Evolutionary conservation across 2,888 invertebrate genomes (phyloP).

Genomic region (Ariolimax columbianus): DNA sequence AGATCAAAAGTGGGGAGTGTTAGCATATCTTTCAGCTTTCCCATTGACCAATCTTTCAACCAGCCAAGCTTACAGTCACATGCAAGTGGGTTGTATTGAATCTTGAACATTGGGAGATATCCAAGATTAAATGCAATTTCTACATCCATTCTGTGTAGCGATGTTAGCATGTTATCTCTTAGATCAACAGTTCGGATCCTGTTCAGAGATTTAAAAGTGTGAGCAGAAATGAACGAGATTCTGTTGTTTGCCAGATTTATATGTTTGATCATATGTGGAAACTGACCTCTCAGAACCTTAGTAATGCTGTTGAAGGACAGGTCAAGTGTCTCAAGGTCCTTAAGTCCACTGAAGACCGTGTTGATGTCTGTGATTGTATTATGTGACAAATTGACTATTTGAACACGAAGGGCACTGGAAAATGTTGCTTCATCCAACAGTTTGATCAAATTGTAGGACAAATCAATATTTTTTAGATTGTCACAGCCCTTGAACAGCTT

Average conservation of each 20-base stretch:
- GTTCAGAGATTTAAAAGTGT: constrained; percentile 62
- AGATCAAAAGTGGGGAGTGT: constrained; percentile 53
- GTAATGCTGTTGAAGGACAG: constrained; percentile 58
- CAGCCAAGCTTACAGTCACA: constrained; percentile 69
- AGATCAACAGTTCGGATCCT: constrained; percentile 61
- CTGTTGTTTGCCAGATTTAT: constrained; percentile 62
- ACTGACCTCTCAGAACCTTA: constrained; percentile 52
- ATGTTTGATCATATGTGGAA: constrained; percentile 61
- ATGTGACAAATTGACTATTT: constrained; percentile 56
- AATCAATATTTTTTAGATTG: constrained; percentile 57
- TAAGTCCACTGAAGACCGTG: constrained; percentile 50
- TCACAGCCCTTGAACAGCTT: constrained; percentile 58
- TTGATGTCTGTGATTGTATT: constrained; percentile 50
- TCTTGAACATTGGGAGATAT: constrained; percentile 57
- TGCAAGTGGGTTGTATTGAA: constrained; percentile 62
- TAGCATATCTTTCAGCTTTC: constrained; percentile 43
- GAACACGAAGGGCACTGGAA: constrained; percentile 54
- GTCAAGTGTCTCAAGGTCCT: constrained; percentile 49
- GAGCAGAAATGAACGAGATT: constrained; percentile 59
- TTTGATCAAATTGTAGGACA: constrained; percentile 58
- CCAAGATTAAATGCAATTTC: constrained; percentile 51
- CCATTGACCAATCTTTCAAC: constrained; percentile 59
- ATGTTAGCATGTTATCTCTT: constrained; percentile 60
- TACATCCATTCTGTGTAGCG: constrained; percentile 51
- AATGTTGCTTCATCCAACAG: constrained; percentile 51